Conservation (phyloP, 2,888 invertebrate species). For the Cryptocheilus praepositus region DNA sequence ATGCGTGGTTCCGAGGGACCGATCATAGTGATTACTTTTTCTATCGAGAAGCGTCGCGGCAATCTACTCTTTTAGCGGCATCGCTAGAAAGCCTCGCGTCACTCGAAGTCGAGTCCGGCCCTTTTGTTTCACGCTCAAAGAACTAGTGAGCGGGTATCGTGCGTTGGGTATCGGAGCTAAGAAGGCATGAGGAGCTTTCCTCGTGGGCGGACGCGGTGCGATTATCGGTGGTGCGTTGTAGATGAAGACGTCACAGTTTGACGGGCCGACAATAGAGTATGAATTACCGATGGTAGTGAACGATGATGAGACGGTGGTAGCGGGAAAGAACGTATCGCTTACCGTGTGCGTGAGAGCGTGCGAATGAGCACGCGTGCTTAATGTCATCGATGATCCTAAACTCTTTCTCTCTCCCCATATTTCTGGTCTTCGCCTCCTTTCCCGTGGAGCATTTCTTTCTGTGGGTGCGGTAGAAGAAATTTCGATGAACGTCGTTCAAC, state of each 20-base stretch:
- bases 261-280: slow-evolving; percentile 66
- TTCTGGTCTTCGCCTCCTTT: slow-evolving; percentile 20
- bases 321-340: slow-evolving; percentile 17
- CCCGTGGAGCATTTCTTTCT: slow-evolving; percentile 12
- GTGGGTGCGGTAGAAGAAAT: slow-evolving; percentile 31
- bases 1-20: no score
- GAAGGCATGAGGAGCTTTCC: background rate
- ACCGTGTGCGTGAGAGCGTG: slow-evolving; percentile 32
- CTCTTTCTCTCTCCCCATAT: slow-evolving; percentile 24
- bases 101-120: background rate
- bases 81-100: background rate
- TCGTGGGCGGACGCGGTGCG: slow-evolving; percentile 42
- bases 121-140: slow-evolving; percentile 8
- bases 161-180: slow-evolving; percentile 2
- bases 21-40: no score
- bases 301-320: slow-evolving; percentile 31
- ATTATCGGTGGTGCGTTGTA: slow-evolving; percentile 43
- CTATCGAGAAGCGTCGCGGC: no score
- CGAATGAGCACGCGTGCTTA: background rate
- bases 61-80: background rate
- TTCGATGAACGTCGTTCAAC: slow-evolving; percentile 30
- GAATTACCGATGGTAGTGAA: slow-evolving; percentile 61
- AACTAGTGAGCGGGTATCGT: background rate
- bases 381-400: background rate
- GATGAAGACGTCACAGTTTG: slow-evolving; percentile 65